These are phyloP conservation scores for Neodontobutis hainanensis DNA, from an alignment of 2,113 vertebrate species.

Conservation along the genomic window DNA sequence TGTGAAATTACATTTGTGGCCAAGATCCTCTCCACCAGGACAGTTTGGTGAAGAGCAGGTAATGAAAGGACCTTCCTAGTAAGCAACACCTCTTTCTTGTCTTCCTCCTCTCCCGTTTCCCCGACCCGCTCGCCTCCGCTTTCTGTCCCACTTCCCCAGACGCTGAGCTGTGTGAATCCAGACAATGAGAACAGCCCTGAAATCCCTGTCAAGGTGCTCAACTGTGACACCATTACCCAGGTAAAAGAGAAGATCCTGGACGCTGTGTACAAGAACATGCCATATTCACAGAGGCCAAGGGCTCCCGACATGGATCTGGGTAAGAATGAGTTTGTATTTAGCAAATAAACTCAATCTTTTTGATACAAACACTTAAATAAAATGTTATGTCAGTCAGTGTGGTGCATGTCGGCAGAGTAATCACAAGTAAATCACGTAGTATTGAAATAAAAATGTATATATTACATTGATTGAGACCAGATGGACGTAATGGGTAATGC, in stretches of 20 bases:
- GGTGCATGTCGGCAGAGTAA: too few relatives aligned
- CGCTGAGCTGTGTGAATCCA: constrained; percentile 91
- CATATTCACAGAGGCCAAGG: constrained; percentile 87
- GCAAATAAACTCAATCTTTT: too few relatives aligned
- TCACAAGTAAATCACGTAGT: too few relatives aligned
- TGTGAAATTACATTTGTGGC: constrained; percentile 76
- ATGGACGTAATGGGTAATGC: too few relatives aligned
- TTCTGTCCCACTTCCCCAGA: constrained; percentile 73
- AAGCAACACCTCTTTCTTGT: constrained; percentile 46
- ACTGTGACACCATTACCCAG: constrained; percentile 94
- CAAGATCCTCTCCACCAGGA: constrained; percentile 57
- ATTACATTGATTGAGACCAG: too few relatives aligned
- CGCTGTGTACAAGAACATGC: constrained; percentile 90
- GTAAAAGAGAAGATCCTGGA: constrained; percentile 97
- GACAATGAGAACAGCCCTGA: constrained; percentile 95
- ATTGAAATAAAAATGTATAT: too few relatives aligned
- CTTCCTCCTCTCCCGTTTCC: constrained; percentile 9
- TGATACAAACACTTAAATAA: too few relatives aligned
- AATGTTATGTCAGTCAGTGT: too few relatives aligned
- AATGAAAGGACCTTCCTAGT: constrained; percentile 60
- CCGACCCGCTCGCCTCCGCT: background rate
- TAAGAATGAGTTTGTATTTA: constrained; percentile 47
- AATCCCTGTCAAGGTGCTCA: constrained; percentile 91
- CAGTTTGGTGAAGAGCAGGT: constrained; percentile 53
- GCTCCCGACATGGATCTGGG: constrained; percentile 93